Conservation (phyloP, 2,113 vertebrate genomes). For the Arenaria interpres region DNA sequence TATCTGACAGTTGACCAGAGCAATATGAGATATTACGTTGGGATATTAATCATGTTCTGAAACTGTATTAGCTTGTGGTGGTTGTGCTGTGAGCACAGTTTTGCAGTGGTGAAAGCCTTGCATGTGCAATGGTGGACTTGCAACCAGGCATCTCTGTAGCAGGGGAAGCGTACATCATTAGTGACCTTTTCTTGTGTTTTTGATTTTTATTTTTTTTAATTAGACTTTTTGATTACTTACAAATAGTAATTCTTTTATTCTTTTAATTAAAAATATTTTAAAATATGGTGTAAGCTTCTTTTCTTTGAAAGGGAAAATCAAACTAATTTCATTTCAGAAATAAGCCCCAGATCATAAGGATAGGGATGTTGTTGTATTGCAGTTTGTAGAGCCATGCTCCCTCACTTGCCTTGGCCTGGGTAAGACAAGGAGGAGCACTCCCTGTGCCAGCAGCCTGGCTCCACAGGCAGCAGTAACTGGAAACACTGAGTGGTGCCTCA, state of each 20-base stretch:
- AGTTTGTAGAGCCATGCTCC: not conserved
- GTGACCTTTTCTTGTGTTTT: not conserved
- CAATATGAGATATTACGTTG: not conserved
- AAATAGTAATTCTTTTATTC: not conserved
- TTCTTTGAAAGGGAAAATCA: not conserved
- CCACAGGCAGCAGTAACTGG: not conserved
- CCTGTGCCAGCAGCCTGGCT: not conserved
- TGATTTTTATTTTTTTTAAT: not conserved
- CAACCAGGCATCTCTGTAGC: not conserved
- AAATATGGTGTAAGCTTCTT: not conserved
- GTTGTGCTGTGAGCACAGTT: not conserved
- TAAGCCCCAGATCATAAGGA: not conserved
- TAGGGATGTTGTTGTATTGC: fast-evolving
- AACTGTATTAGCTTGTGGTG: not conserved
- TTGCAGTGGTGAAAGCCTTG: not conserved
- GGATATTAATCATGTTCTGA: not conserved
- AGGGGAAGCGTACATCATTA: not conserved
- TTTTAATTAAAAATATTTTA: not conserved
- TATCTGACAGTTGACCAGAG: not conserved
- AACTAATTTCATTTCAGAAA: not conserved
- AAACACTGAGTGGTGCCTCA: fast-evolving
- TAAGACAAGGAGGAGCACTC: fast-evolving
- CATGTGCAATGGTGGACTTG: not conserved
- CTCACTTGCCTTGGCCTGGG: not conserved
- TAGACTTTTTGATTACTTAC: not conserved